These are phyloP conservation scores for Heterotis niloticus DNA, from an alignment of 2,113 vertebrate species.

Conservation along the genomic window DNA sequence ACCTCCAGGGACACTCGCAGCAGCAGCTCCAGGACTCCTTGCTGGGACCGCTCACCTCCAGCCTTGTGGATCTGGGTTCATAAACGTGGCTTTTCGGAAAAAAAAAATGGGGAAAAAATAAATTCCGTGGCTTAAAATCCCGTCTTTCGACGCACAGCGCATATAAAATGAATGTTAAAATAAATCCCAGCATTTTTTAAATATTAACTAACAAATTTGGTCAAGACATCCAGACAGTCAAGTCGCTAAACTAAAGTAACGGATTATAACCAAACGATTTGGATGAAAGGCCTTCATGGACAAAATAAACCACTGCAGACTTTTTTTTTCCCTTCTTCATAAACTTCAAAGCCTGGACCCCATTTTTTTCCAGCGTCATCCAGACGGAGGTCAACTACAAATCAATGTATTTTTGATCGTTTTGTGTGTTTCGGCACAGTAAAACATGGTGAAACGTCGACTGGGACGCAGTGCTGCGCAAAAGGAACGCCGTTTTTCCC, in stretches of 20 bases:
- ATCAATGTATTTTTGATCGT: too few relatives aligned
- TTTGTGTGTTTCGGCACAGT: too few relatives aligned
- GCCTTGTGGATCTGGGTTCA: slow-evolving; percentile 97
- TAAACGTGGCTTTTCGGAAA: slow-evolving; percentile 67
- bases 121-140: background rate
- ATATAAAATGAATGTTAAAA: too few relatives aligned
- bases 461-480: too few relatives aligned
- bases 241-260: slow-evolving; percentile 6
- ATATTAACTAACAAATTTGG: background rate
- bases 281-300: background rate
- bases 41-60: slow-evolving; percentile 95
- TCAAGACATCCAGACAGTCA: background rate
- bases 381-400: too few relatives aligned
- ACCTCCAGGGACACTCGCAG: slow-evolving; percentile 86
- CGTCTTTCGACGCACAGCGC: background rate
- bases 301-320: too few relatives aligned
- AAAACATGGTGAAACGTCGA: too few relatives aligned
- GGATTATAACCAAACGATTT: background rate
- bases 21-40: slow-evolving; percentile 97
- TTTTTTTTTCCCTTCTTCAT: too few relatives aligned
- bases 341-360: too few relatives aligned
- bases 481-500: too few relatives aligned
- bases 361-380: too few relatives aligned
- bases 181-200: background rate
- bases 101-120: too few relatives aligned